Evolutionary conservation across 2,888 invertebrate genomes (phyloP).

Genomic region (Epistrophe eligans): DNA sequence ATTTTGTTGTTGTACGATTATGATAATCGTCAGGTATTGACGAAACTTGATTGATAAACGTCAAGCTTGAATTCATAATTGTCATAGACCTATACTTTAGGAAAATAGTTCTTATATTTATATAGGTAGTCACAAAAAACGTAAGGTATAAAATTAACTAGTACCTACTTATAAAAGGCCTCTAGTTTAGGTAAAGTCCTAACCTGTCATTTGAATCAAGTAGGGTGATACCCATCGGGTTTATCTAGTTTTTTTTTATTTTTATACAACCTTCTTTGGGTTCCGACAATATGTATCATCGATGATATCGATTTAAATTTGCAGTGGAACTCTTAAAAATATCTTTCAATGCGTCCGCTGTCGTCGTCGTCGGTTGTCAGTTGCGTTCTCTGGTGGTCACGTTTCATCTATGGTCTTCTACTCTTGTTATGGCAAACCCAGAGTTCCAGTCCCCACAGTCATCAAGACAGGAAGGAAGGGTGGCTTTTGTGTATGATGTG

Average conservation of each 20-base stretch:
- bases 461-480: slow-evolving; percentile 62
- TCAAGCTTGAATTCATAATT: too few relatives aligned
- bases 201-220: slow-evolving; percentile 12
- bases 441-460: slow-evolving; percentile 22
- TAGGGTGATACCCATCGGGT: slow-evolving; percentile 63
- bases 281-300: slow-evolving; percentile 45
- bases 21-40: too few relatives aligned
- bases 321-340: slow-evolving; percentile 43
- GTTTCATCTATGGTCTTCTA: slow-evolving; percentile 64
- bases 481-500: slow-evolving; percentile 40
- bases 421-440: slow-evolving; percentile 57
- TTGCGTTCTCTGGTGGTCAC: slow-evolving; percentile 48
- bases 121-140: too few relatives aligned
- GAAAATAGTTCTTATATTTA: too few relatives aligned
- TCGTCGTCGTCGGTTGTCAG: slow-evolving; percentile 25
- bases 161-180: not conserved
- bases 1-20: too few relatives aligned
- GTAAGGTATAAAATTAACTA: too few relatives aligned
- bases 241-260: slow-evolving; percentile 57
- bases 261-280: slow-evolving; percentile 29
- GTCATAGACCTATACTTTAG: too few relatives aligned
- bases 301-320: slow-evolving; percentile 65
- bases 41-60: too few relatives aligned
- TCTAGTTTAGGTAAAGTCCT: not conserved
- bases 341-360: slow-evolving; percentile 49